Base-by-base conservation (phyloP, 1,140 invertebrate genomes). In the Drosophila asahinai region DNA sequence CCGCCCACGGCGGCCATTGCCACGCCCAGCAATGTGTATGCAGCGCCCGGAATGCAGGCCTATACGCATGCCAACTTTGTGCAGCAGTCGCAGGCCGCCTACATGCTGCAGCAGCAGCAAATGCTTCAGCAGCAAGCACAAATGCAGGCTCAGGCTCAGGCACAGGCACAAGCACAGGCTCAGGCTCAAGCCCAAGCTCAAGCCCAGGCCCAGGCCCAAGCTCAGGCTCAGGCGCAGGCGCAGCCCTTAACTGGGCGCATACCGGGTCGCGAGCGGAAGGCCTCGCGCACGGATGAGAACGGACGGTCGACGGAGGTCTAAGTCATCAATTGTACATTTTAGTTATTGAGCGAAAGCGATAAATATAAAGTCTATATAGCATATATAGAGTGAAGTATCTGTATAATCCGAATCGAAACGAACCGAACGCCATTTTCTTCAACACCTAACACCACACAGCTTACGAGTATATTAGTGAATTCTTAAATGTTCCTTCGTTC, bases 221-320 rank as follows among this genome's bases (percentile, higher is more conserved):
- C 79, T 1, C 87, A 86, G 1, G 67, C 65, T 0, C 86, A 90
- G 11, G 77, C 65, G 0, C 89, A 87, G 15, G 77, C 81, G 5
- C 89, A 91, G 7, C 49, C 63, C 8, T 65, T 87, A 15, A 91
- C 83, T 42, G 91, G 91, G n/a, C 79, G 91, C 6, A 92, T 93
- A 66, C 91, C 92, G 30, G 91, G 91, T 47, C 82, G 92, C 5
- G 92, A 93, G 30, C 74, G 92, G 7, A 93, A 93, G 66, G 70
- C 77, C 17, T 93, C 92, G 30, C 90, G 92, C 11, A 91, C 92
- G 15, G 92, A 93, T 60, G 92, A 93, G 58, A 91, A 78, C 55
- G 84, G 86, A 40, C 91, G 92, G 47, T 93, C 92, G 52, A 93
- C 92, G 40, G 92, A 93, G 76, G 92, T 93, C 66, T 93, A 91